These are phyloP conservation scores for Phalacrocorax carbo DNA, from an alignment of 2,113 vertebrate species.

Conservation along the genomic window DNA sequence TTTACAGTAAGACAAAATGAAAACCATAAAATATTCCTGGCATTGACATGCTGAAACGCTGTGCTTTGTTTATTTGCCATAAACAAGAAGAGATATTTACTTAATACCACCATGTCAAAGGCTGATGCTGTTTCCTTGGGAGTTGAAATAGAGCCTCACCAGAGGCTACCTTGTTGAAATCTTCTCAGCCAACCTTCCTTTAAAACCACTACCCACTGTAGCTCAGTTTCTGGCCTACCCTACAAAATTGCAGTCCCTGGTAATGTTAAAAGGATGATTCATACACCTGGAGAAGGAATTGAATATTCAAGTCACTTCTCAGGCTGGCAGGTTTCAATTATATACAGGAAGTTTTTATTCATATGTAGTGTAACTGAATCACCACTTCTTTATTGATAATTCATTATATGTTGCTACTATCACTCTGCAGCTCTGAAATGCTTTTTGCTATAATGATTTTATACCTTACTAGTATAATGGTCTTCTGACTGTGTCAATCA, in stretches of 20 bases:
- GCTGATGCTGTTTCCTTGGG: neutral
- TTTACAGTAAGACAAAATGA: neutral
- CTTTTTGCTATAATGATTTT: constrained; percentile 80
- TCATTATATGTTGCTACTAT: constrained; percentile 74
- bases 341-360: constrained; percentile 77
- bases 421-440: constrained; percentile 67
- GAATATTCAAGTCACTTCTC: constrained; percentile 66
- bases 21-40: neutral
- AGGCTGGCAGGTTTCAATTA: constrained; percentile 71
- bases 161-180: neutral
- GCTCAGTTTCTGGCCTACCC: neutral
- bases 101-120: neutral
- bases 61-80: neutral
- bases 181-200: neutral
- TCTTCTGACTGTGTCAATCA: constrained; percentile 73
- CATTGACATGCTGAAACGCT: neutral
- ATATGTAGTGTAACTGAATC: constrained; percentile 72
- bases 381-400: constrained; percentile 78
- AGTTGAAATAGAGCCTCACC: neutral
- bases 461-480: constrained; percentile 74
- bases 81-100: neutral
- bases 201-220: neutral
- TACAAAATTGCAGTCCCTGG: neutral
- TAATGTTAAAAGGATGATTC: constrained; percentile 50
- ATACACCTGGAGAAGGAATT: constrained; percentile 54